phyloP scores from a whole-genome alignment of 2,888 invertebrate genomes.

The Amblyjoppa fuscipennis region DNA sequence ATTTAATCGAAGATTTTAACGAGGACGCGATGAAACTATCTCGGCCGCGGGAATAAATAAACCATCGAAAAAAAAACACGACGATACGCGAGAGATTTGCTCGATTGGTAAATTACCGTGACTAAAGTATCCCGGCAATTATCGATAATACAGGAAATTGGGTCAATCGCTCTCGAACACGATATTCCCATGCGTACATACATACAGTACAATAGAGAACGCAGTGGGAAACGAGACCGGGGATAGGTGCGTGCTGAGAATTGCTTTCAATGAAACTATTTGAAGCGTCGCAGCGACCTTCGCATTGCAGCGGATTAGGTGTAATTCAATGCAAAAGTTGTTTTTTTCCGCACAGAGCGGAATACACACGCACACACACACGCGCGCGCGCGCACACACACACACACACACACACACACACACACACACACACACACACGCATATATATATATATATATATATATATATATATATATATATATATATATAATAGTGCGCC shows the following conservation, averaged over 20 bases:
- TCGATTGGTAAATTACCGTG: neutral
- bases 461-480: neutral
- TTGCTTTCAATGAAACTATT: slow-evolving; percentile 46
- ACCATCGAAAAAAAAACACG: neutral
- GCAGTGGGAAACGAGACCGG: neutral
- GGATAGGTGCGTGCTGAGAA: slow-evolving; percentile 31
- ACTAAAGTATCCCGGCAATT: slow-evolving; percentile 31
- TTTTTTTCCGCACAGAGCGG: neutral
- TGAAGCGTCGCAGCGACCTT: slow-evolving; percentile 52
- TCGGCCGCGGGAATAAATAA: no score
- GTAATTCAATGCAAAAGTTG: neutral
- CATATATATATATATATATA: no score
- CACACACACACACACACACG: no score
- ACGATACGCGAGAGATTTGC: neutral
- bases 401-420: no score
- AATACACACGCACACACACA: neutral
- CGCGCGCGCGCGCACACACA: no score
- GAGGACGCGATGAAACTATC: no score
- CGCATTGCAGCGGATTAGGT: slow-evolving; percentile 35
- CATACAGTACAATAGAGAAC: slow-evolving; percentile 38
- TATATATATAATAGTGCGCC: neutral
- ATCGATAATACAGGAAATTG: slow-evolving; percentile 52
- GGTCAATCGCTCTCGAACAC: slow-evolving; percentile 52
- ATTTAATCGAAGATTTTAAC: neutral
- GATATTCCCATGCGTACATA: slow-evolving; percentile 30